A percentile compares a stretch with the other conserved stretches of the same genome.
Evolutionary conservation across 2,888 invertebrate species (phyloP).

Genomic region (Meteorus cinctellus): DNA sequence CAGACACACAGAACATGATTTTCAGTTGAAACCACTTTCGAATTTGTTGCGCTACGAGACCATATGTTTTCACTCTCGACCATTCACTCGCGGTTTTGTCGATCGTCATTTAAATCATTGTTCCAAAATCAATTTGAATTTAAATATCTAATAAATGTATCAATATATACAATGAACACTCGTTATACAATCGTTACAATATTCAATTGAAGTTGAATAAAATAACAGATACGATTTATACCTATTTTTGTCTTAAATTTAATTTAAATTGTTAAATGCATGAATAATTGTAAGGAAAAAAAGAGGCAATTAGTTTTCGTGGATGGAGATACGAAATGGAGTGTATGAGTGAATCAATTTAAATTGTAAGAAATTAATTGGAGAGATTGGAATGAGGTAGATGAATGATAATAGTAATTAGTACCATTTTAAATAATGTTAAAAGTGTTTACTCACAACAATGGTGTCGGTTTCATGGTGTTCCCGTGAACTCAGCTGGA

Average conservation of each 20-base stretch:
- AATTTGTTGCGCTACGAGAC: slow-evolving; percentile 55
- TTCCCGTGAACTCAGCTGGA: slow-evolving; percentile 52
- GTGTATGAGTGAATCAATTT: background rate
- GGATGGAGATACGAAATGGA: background rate
- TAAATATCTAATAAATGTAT: too few relatives aligned
- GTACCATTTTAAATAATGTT: slow-evolving; percentile 7
- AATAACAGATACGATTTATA: too few relatives aligned
- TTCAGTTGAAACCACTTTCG: slow-evolving; percentile 59
- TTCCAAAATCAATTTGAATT: background rate
- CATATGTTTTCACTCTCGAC: slow-evolving; percentile 61
- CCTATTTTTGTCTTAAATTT: too few relatives aligned
- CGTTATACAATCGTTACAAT: too few relatives aligned
- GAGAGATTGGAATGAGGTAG: background rate
- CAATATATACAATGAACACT: too few relatives aligned
- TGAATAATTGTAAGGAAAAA: too few relatives aligned
- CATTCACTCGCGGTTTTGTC: slow-evolving; percentile 52
- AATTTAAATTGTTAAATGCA: too few relatives aligned
- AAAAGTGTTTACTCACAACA: slow-evolving; percentile 60
- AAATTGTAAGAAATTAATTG: background rate
- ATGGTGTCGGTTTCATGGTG: slow-evolving; percentile 63
- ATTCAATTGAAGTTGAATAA: too few relatives aligned
- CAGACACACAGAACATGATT: slow-evolving; percentile 50
- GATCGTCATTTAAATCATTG: slow-evolving; percentile 23
- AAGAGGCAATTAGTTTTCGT: too few relatives aligned
- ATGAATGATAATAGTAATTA: too few relatives aligned